Percentiles rank a stretch among this genome's conserved stretches.
phyloP scores from a whole-genome alignment of 2,113 vertebrate genomes.

The Brachirus orientalis region DNA sequence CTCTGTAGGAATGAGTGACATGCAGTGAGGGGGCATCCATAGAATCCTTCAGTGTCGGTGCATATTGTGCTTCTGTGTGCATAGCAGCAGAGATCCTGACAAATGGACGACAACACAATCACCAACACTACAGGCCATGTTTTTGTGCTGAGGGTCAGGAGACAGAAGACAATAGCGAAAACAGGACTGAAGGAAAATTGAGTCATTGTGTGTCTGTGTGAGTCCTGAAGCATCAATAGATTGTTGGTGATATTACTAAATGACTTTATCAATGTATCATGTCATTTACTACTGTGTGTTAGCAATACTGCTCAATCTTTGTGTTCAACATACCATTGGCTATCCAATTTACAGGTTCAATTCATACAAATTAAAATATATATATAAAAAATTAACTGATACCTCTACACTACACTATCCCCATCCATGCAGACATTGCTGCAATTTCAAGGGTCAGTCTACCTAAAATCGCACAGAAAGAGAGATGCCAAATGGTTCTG shows the following conservation, averaged over 20 bases:
- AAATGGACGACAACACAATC: constrained; percentile 17
- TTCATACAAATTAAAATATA: too few species aligned
- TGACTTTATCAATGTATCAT: background rate
- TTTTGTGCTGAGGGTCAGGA: background rate
- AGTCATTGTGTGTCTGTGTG: background rate
- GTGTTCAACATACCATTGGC: background rate
- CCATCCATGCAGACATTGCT: background rate
- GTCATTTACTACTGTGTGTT: background rate
- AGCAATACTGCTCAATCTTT: background rate
- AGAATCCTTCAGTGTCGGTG: background rate
- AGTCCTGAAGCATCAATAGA: background rate
- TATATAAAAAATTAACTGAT: background rate
- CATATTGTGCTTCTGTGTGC: constrained; percentile 27
- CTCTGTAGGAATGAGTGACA: constrained; percentile 15
- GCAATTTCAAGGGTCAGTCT: background rate
- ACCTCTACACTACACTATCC: background rate
- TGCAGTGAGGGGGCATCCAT: constrained; percentile 3
- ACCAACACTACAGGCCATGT: background rate
- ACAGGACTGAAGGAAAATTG: constrained; percentile 19
- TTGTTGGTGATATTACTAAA: background rate
- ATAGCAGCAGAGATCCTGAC: constrained; percentile 27
- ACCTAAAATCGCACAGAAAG: too few species aligned
- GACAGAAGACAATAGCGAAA: constrained; percentile 6
- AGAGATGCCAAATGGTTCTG: background rate
- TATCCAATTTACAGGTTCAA: too few species aligned